phyloP scores from a whole-genome alignment of 2,888 invertebrate species.

The Patella caerulea region DNA sequence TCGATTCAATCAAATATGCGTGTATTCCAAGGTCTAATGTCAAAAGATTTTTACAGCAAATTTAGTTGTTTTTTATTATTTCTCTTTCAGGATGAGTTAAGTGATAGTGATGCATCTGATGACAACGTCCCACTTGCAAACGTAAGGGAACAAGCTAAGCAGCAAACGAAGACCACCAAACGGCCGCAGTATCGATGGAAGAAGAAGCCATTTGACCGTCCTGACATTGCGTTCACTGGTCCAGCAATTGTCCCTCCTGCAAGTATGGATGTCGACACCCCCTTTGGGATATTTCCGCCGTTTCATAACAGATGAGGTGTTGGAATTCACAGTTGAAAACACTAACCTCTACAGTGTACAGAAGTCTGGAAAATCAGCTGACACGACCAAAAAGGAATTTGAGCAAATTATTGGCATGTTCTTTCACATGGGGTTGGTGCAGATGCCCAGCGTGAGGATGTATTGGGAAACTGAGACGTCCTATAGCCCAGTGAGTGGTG shows the following conservation, averaged over 20 bases:
- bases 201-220: background rate
- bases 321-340: background rate
- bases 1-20: too few species aligned
- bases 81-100: too few species aligned
- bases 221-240: background rate
- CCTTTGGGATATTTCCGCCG: background rate
- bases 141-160: background rate
- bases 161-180: background rate
- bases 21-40: too few species aligned
- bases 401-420: constrained; percentile 26
- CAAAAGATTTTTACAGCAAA: too few species aligned
- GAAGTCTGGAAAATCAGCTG: constrained; percentile 17
- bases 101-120: too few species aligned
- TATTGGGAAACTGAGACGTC: constrained; percentile 31
- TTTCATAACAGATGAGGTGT: background rate
- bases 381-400: constrained; percentile 26
- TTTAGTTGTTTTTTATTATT: too few species aligned
- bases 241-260: background rate
- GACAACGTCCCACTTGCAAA: background rate
- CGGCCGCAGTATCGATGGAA: background rate
- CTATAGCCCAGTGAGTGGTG: constrained; percentile 27
- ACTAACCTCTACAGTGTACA: constrained; percentile 24
- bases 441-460: constrained; percentile 18
- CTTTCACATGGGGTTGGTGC: constrained; percentile 31
- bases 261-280: background rate